Evolutionary conservation across 2,797 vertebrate species (phyloP).

Genomic region (Poeciliopsis infans): DNA sequence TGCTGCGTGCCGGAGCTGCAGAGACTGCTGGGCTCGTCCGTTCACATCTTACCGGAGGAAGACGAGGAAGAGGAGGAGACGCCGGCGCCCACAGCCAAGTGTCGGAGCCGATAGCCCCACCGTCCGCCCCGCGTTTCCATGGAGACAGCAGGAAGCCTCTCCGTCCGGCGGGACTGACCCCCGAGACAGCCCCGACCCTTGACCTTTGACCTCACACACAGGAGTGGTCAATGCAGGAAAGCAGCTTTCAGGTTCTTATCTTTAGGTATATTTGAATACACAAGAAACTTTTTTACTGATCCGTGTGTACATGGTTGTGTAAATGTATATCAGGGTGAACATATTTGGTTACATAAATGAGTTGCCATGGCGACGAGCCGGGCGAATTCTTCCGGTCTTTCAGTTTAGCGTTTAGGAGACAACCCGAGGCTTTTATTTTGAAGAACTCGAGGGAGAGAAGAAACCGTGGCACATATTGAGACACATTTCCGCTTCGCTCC

Average conservation of each 20-base stretch:
- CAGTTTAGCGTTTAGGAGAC: constrained; percentile 69
- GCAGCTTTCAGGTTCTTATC: constrained; percentile 82
- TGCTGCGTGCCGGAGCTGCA: constrained; percentile 92
- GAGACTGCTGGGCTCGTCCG: constrained; percentile 90
- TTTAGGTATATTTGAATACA: constrained; percentile 83
- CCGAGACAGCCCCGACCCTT: constrained; percentile 56
- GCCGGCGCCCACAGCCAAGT: constrained; percentile 49
- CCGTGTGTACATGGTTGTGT: constrained; percentile 78
- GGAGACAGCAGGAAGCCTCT: constrained; percentile 73
- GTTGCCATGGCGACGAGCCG: constrained; percentile 67
- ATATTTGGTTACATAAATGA: constrained; percentile 79
- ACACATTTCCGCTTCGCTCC: constrained; percentile 6
- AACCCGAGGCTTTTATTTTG: constrained; percentile 78
- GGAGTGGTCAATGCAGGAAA: constrained; percentile 68
- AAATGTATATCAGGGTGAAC: constrained; percentile 84
- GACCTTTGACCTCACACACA: constrained; percentile 70
- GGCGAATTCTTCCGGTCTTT: constrained; percentile 60
- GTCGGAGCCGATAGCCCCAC: constrained; percentile 75
- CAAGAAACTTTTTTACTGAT: constrained; percentile 69
- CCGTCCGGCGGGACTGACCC: constrained; percentile 65
- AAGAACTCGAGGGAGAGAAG: constrained; percentile 71
- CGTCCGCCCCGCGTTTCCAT: constrained; percentile 31
- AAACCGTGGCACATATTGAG: constrained; percentile 59
- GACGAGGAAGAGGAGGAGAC: constrained; percentile 60
- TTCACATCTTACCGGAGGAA: constrained; percentile 84